phyloP scores from a whole-genome alignment of 2,113 vertebrate genomes.

The Caranx melampygus region DNA sequence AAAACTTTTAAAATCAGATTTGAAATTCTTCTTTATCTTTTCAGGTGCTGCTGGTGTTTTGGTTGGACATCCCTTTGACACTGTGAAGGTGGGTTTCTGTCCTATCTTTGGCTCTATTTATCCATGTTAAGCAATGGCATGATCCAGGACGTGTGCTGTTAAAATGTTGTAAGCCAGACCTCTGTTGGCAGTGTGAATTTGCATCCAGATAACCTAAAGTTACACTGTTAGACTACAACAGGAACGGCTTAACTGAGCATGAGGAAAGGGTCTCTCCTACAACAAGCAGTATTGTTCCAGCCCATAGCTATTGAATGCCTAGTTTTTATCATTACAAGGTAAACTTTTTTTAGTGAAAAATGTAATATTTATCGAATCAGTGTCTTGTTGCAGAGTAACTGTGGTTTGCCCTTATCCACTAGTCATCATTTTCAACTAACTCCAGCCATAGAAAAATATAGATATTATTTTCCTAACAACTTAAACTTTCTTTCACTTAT shows the following conservation, averaged over 20 bases:
- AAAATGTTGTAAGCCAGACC: background rate
- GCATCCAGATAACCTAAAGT: conserved; percentile 24
- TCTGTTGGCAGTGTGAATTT: conserved; percentile 8
- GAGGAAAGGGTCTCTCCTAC: background rate
- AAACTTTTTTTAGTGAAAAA: background rate
- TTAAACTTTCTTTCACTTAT: background rate
- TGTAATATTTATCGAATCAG: background rate
- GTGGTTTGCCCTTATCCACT: background rate
- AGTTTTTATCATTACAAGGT: background rate
- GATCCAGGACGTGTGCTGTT: conserved; percentile 1
- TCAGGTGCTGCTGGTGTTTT: conserved; percentile 95
- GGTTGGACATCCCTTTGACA: conserved; percentile 97
- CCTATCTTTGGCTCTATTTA: conserved; percentile 17
- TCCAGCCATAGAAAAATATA: background rate
- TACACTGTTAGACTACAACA: background rate
- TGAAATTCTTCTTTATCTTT: background rate
- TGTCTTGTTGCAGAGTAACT: background rate
- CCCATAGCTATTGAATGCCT: background rate
- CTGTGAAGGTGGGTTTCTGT: conserved; percentile 85
- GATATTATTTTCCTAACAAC: background rate
- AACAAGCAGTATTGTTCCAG: background rate
- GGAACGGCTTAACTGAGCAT: background rate
- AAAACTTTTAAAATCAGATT: background rate
- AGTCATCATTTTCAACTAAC: background rate
- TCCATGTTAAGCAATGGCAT: conserved; percentile 14